Conservation (phyloP, 2,888 invertebrate species). For the Marasmarcha lunaedactyla region DNA sequence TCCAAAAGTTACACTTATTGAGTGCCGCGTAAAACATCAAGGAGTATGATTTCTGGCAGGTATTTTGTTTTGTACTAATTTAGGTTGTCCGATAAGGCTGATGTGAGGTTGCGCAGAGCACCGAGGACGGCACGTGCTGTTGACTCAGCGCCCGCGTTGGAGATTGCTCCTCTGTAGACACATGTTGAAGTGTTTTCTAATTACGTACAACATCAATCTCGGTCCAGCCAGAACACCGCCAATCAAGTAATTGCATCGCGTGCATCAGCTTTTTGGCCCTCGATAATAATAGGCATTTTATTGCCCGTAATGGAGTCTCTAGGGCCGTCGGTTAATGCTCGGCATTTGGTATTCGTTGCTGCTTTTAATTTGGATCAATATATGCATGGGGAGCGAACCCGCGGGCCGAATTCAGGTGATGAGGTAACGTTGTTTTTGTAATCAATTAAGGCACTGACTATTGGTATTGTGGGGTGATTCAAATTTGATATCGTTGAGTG, state of each 20-base stretch:
- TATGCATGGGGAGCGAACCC: slow-evolving; percentile 27
- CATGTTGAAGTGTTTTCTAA: slow-evolving; percentile 69
- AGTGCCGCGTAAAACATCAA: background rate
- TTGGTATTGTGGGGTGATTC: slow-evolving; percentile 40
- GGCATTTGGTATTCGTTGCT: slow-evolving; percentile 38
- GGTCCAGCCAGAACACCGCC: slow-evolving; percentile 52
- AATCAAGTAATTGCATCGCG: slow-evolving; percentile 71
- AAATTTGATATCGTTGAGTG: slow-evolving; percentile 50
- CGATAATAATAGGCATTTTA: slow-evolving; percentile 71
- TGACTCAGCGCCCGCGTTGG: slow-evolving; percentile 64
- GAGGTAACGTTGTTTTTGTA: slow-evolving; percentile 42
- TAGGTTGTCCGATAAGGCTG: background rate
- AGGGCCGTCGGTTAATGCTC: slow-evolving; percentile 58
- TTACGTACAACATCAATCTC: slow-evolving; percentile 68
- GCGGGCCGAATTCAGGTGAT: slow-evolving; percentile 12
- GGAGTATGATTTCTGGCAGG: background rate
- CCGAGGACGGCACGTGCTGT: slow-evolving; percentile 42
- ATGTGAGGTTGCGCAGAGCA: slow-evolving; percentile 5
- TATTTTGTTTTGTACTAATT: background rate
- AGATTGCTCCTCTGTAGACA: slow-evolving; percentile 65
- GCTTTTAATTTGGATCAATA: slow-evolving; percentile 64
- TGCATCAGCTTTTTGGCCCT: slow-evolving; percentile 69
- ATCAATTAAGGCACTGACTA: slow-evolving; percentile 47
- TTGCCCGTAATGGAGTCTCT: slow-evolving; percentile 69
- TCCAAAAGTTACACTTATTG: background rate